Base-by-base conservation (phyloP, 2,797 vertebrate species). In the Argyrosomus regius region DNA sequence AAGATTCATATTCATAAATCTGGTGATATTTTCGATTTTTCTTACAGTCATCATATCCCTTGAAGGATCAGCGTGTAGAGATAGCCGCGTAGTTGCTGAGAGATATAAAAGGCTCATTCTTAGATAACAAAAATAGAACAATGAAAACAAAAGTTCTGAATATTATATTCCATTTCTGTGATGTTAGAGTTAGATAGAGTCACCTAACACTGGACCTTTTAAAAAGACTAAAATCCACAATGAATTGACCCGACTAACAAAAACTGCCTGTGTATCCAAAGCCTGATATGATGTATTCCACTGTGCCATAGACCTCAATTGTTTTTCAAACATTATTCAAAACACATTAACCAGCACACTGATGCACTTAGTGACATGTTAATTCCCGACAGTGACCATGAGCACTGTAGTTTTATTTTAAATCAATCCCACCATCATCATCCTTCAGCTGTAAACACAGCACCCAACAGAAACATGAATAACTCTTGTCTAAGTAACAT, bases 251-350 rank as follows among this genome's bases (percentile, higher is more conserved):
- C 5, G 1, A 17, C 18, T 48, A 20, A 67, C 3, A 43, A 43
- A 28, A 28, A 28, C 26, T 28, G 26, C 26, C 26, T 28, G 8
- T 57, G 10, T 22, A 10, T 31, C 28, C 48, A n/a, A 70, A 18
- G 26, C 26, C 18, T 48, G 66, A 46, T 24, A 26, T 9, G 24
- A 14, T n/a, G 41, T 49, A 41, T 43, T 63, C 35, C 46, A 50
- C 39, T 66, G 39, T 43, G 41, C 28, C 39, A 46, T 28, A 26
- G 39, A 66, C 46, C 6, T 13, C 22, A 12, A 46, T 43, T 26
- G 28, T 56, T 41, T 14, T 31, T 63, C 50, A 70, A 11, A 65
- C n/a, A 61, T 60, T 5, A 28, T 59, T 53, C 62, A 72, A 64
- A 68, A 57, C 45, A 39, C 13, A 26, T 62, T 28, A 28, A 28